Base-by-base conservation (phyloP, 2,113 vertebrate genomes). In the Etheostoma spectabile region DNA sequence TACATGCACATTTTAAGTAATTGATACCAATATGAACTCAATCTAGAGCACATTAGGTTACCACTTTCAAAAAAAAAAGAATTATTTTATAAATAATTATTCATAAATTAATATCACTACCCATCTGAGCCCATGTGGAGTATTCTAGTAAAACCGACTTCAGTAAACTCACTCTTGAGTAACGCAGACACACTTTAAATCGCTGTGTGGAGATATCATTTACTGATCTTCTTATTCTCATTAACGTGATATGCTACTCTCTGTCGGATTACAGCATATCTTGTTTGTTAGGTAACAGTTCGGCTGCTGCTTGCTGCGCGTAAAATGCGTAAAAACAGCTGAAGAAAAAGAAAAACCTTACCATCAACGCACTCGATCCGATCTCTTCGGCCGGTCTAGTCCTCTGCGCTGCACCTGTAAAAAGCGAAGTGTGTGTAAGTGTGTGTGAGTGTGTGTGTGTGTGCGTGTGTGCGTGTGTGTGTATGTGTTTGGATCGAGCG, bases 351-450 rank as follows among this genome's bases (percentile, higher is more conserved):
- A 24, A 12, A 19, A 19, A 22, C 3, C 93, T 91, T 89, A 93
- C 93, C 92, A 88, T 86, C 59, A 74, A 75, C 65, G 64, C 70
- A 24, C 52, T 13, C 33, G 74, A 69, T 88, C 77, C 74, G 75
- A 80, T 66, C 68, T 18, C 77, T 79, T 48, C 73, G n/a, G 33
- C 42, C 35, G 69, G 21, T 83, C 72, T 82, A n/a, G 45, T 85
- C 57, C 63, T 64, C 60, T 21, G 6, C 16, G 55, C 49, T 74
- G 86, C 70, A 80, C 87, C 60, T 66, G 69, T 45, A 72, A 77
- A 82, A 77, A 3, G 30, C 0, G 30, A 30, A 30, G 30, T 30
- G 74, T 80, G 74, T 56, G 60, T 62, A 38, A 42, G 16, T 8
- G 49, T 21, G 16, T 22, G 22, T 15, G 48, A 10, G 24, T 27